Conservation (phyloP, 2,797 vertebrate genomes). For the Esox masquinongy region DNA sequence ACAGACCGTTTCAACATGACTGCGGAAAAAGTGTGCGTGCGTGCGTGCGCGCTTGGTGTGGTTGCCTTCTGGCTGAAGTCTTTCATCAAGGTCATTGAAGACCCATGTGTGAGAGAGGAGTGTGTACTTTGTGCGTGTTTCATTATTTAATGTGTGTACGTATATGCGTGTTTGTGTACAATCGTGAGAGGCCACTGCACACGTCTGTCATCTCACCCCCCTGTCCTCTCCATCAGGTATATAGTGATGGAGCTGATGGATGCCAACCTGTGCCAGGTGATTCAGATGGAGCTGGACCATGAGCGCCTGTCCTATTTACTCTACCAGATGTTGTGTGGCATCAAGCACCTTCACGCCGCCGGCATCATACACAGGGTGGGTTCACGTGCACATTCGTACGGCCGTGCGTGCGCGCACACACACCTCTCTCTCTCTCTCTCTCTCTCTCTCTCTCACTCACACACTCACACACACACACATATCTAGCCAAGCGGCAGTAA, state of each 20-base stretch:
- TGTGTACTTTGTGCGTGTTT: not conserved
- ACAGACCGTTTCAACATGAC: conserved; percentile 40
- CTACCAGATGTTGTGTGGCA: conserved; percentile 96
- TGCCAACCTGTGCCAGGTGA: conserved; percentile 96
- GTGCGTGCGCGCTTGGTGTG: not conserved
- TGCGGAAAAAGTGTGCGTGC: conserved; percentile 19
- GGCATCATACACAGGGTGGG: conserved; percentile 95
- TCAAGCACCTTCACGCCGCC: conserved; percentile 94
- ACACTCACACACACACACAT: conserved; percentile 4
- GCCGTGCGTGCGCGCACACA: too few relatives aligned
- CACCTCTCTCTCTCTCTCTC: too few relatives aligned
- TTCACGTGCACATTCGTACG: too few relatives aligned
- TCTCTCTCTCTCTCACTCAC: too few relatives aligned
- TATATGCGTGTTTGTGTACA: conserved; percentile 2
- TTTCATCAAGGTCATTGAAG: too few relatives aligned
- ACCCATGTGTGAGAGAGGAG: not conserved
- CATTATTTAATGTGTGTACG: not conserved
- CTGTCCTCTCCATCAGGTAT: conserved; percentile 75
- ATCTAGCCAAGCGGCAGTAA: conserved; percentile 61
- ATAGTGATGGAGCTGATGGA: conserved; percentile 98
- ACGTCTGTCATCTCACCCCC: not conserved
- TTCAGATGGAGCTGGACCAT: conserved; percentile 96
- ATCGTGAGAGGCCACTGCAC: not conserved
- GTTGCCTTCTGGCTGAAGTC: not conserved
- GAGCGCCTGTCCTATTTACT: conserved; percentile 95